Conservation (phyloP, 2,888 invertebrate genomes). For the Idaea straminata region DNA sequence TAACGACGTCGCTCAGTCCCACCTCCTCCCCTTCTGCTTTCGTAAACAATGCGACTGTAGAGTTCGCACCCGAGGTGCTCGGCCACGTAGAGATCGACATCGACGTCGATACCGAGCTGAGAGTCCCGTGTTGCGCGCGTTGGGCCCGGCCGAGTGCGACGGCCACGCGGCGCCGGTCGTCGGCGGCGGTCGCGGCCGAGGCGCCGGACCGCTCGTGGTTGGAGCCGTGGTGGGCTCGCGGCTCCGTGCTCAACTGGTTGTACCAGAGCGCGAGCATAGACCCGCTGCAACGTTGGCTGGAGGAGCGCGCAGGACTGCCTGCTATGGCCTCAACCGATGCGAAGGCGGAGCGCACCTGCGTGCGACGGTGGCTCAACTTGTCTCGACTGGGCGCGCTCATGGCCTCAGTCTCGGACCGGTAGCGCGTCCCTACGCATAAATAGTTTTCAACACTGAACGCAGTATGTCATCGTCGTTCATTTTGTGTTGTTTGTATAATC, state of each 20-base stretch:
- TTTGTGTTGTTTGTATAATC: too few species aligned
- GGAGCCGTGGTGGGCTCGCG: constrained; percentile 54
- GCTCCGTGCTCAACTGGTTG: constrained; percentile 55
- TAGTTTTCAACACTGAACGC: too few species aligned
- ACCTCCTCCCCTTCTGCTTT: constrained; percentile 20
- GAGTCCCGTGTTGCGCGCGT: constrained; percentile 45
- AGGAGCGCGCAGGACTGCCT: constrained; percentile 29
- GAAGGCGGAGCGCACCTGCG: constrained; percentile 31
- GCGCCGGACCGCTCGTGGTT: constrained; percentile 11
- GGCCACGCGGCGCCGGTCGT: constrained; percentile 40
- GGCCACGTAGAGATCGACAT: constrained; percentile 5
- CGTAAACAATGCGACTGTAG: constrained; percentile 34
- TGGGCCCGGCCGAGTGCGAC: constrained; percentile 42
- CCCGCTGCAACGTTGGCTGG: constrained; percentile 67
- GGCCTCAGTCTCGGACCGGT: constrained; percentile 58
- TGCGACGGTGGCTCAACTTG: constrained; percentile 51
- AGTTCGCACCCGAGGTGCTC: constrained; percentile 21
- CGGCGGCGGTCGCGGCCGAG: constrained; percentile 22
- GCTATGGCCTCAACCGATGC: constrained; percentile 2
- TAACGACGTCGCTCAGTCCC: constrained; percentile 10
- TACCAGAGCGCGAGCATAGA: constrained; percentile 59
- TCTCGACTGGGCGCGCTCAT: constrained; percentile 51
- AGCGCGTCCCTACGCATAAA: constrained; percentile 18
- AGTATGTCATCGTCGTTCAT: too few species aligned
- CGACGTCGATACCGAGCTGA: constrained; percentile 28